Base-by-base conservation (phyloP, 2,888 invertebrate genomes). In the Thymelicus sylvestris region DNA sequence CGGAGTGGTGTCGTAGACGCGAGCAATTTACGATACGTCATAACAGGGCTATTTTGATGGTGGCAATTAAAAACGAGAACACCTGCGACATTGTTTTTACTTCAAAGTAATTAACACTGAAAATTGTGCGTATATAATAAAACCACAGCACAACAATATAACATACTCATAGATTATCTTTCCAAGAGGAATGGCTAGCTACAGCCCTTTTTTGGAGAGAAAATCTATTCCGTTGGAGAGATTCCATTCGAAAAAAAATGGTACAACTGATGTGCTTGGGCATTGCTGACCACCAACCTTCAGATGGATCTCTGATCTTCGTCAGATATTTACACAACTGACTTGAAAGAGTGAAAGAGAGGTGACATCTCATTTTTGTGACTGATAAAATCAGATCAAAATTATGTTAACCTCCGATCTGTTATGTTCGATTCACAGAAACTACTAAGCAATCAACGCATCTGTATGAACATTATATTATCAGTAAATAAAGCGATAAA, bases 1-100 rank as follows among this genome's bases (percentile, higher is more conserved):
- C 4, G 47, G 15, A 6, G 47, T 31, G 79, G 78, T 77, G 79
- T 73, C 79, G 80, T 81, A 75, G 57, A 69, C 69, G 68, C 63
- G 52, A 52, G 55, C 64, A 59, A 69, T 69, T 69, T 78, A 81
- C 79, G 80, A 77, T 77, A 79, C 66, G 64, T 55, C 64, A 69
- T 69, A 69, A 69, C 69, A 38, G 64, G 59, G 64, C 68, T 57
- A 59, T 69, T 68, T 57, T 63, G 57, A 69, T 64, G 68, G 47
- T 19, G 13, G 68, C 69, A 69, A 69, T 69, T 69, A 69, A 64
- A 64, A 64, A 48, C 6, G 48, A 64, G 59, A 69, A 64, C 69
- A 69, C 59, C 48, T 64, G 69, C 63, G 69, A 59, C 69, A 15
- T 47, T 39, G 47, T 57, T 68, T 68, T 68, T 68, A 57, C 57